Evolutionary conservation across 2,113 vertebrate species (phyloP), one percentile per base, ranked within the genome.

Genomic region (Heteronetta atricapilla): DNA sequence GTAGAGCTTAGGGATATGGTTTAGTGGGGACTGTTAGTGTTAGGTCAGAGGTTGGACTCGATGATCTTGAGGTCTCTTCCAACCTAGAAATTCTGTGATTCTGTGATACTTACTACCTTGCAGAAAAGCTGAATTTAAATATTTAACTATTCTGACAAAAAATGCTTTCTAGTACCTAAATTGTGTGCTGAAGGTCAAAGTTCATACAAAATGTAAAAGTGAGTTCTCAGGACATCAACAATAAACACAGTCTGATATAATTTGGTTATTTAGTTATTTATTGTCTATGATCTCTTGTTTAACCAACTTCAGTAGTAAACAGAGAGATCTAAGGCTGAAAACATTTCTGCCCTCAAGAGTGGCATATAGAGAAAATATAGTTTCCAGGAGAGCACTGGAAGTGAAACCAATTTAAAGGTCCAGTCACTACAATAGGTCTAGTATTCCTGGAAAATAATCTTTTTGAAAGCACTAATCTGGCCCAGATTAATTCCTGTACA

Each of bases 341-440:
- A 0, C 5, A 55, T 8, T 52, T 56, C 44, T 56, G 12, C 13
- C 22, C 70, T 68, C 22, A 64, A 44, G 72, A 25, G 42, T 14
- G 77, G 3, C 21, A 22, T 0, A 0, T 4, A 40, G n/a, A 78
- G 19, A 55, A 67, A 67, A 70, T 2, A 40, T 2, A 46, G 52
- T 19, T 21, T 84, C 34, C 2, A 2, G 14, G 5, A 38, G 11
- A 50, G 3, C 0, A 0, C 21, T 48, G 19, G 19, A 5, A 42
- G 22, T 46, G 21, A 79, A 88, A 60, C 7, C 17, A 59, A 0
- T 31, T 56, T 63, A 38, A 10, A 76, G 33, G 44, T 42, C 20
- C 34, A 72, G 34, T 11, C 25, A 26, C 6, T 11, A 28, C 36
- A 15, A 31, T 4, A 80, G 28, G 34, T 34, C 25, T 59, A 19